These are phyloP conservation scores for Himalopsyche japonica DNA, from an alignment of 2,888 invertebrate species.

Conservation along the genomic window DNA sequence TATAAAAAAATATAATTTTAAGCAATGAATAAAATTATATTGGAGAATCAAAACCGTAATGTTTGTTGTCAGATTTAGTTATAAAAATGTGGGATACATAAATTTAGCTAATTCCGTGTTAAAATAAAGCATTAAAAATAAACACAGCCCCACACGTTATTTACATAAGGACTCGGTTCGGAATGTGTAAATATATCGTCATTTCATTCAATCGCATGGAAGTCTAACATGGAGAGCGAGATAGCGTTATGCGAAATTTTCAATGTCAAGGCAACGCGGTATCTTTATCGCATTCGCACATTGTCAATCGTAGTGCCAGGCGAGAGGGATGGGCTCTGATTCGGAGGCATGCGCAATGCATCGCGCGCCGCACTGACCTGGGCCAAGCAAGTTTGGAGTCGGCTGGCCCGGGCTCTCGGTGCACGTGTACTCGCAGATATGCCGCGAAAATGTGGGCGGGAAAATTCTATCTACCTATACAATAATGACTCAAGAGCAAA, in stretches of 20 bases:
- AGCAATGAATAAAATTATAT: too few relatives aligned
- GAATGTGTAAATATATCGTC: background rate
- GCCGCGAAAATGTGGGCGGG: slow-evolving; percentile 4
- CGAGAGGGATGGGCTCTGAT: background rate
- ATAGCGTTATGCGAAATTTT: slow-evolving; percentile 11
- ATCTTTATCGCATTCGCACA: slow-evolving; percentile 12
- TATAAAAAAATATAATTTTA: too few relatives aligned
- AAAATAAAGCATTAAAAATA: background rate
- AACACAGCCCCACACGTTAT: background rate
- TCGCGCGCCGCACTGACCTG: slow-evolving; percentile 36
- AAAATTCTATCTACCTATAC: background rate
- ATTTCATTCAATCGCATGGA: slow-evolving; percentile 5
- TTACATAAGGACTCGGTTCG: background rate
- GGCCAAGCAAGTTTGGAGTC: slow-evolving; percentile 31
- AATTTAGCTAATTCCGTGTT: background rate
- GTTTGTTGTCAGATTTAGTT: background rate
- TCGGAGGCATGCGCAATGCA: slow-evolving; percentile 16
- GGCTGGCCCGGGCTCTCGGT: slow-evolving; percentile 20
- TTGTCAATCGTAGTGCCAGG: background rate
- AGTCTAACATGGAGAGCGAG: background rate
- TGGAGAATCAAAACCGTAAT: too few relatives aligned
- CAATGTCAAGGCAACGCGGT: slow-evolving; percentile 33
- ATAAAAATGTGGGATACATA: background rate
- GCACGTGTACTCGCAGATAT: slow-evolving; percentile 11
- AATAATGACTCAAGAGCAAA: background rate